Evolutionary conservation across 64 coral and sea anemone genomes (phyloP).

Genomic region (Trachythela sp.): DNA sequence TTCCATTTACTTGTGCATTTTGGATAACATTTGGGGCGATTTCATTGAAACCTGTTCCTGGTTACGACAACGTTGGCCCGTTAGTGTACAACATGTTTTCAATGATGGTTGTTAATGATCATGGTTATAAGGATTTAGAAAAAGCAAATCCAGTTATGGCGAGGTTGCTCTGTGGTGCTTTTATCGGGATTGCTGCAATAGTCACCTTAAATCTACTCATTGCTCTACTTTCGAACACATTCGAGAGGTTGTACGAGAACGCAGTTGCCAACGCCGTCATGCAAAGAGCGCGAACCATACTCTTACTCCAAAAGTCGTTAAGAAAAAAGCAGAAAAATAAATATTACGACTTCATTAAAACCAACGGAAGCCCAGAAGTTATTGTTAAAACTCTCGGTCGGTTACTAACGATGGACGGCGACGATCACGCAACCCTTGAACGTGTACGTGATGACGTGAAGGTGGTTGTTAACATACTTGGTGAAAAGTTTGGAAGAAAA

Average conservation of each 20-base stretch:
- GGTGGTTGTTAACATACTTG: background rate
- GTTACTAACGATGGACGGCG: background rate
- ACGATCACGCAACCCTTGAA: background rate
- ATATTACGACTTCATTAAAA: conserved; percentile 18
- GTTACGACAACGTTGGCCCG: background rate
- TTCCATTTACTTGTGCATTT: conserved; percentile 12
- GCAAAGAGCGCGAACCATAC: conserved; percentile 4
- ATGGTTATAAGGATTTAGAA: background rate
- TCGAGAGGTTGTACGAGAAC: conserved; percentile 8
- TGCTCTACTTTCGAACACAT: conserved; percentile 6
- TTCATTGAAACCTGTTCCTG: background rate
- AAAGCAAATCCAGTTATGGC: conserved; percentile 2
- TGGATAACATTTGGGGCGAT: conserved; percentile 22
- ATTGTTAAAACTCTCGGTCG: conserved; percentile 9
- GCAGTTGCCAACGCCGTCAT: conserved; percentile 3
- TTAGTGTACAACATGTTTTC: background rate
- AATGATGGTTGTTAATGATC: conserved; percentile 12
- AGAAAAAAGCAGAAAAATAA: background rate
- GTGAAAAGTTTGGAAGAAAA: conserved; percentile 1
- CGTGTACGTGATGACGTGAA: background rate
- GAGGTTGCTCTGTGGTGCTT: background rate
- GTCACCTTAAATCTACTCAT: background rate
- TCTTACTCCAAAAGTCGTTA: background rate
- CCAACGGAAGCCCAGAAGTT: conserved; percentile 7
- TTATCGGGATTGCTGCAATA: conserved; percentile 1